Percentiles rank a stretch among this genome's conserved stretches.
These are phyloP conservation scores for Cephalopholis sonnerati DNA, from an alignment of 2,113 vertebrate genomes.

Conservation along the genomic window DNA sequence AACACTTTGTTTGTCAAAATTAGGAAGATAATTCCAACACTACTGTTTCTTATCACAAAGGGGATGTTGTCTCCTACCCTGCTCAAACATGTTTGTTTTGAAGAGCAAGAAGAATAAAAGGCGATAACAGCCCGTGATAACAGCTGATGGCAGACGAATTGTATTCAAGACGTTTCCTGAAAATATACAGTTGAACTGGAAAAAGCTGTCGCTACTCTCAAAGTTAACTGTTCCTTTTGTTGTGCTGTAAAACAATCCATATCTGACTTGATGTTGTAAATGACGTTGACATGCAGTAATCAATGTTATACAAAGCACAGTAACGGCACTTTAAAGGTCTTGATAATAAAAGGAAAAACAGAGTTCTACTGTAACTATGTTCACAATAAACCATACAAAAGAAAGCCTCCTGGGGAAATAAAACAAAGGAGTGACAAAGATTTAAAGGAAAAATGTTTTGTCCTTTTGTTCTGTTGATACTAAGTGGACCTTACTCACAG, in stretches of 20 bases:
- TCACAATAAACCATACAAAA: background rate
- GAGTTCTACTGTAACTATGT: background rate
- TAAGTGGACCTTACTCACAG: background rate
- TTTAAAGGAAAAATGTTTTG: background rate
- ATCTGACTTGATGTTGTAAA: background rate
- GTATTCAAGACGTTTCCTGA: background rate
- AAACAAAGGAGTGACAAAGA: background rate
- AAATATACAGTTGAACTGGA: constrained; percentile 3
- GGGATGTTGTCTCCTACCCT: background rate
- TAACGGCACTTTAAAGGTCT: background rate
- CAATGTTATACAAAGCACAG: background rate
- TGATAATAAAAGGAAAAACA: background rate
- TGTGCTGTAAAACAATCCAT: background rate
- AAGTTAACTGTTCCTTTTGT: background rate
- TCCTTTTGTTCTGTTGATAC: background rate
- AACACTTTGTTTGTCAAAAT: background rate
- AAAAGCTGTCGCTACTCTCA: background rate
- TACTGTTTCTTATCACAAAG: background rate
- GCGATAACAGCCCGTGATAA: constrained; percentile 4
- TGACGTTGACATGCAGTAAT: background rate
- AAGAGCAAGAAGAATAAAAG: constrained; percentile 5
- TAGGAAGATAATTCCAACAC: background rate
- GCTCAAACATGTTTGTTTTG: constrained; percentile 23
- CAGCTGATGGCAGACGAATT: constrained; percentile 13
- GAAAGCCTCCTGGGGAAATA: background rate